Base-by-base conservation (phyloP, 2,888 invertebrate species). In the Elmis aenea region DNA sequence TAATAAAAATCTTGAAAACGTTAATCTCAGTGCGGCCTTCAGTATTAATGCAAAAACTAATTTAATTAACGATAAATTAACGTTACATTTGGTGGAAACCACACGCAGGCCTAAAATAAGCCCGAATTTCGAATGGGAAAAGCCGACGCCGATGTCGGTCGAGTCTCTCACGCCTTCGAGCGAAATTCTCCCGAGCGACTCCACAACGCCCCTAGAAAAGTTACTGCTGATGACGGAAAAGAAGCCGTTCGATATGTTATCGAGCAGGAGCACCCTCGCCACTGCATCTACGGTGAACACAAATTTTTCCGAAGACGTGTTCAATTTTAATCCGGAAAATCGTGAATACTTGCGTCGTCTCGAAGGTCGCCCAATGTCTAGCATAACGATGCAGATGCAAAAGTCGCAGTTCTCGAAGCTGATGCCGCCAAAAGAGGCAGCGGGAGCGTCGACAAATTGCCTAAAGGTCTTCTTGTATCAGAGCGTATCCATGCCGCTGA, bases 401-500 rank as follows among this genome's bases (percentile, higher is more conserved):
- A 8, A 69, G 71, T 48, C 66, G 68, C 9, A 32, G 13, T 46
- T 61, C 29, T 58, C 61, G 1, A 63, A 61, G 43, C 44, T 55
- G 4, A 55, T 64, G 1, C 49, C 56, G 1, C 21, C 33, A 11
- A 55, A 72, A 68, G 57, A 71, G 52, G 50, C 75, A 62, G 5
- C 69, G 64, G 50, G 52, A 45, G 15, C 61, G 2, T 57, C 57
- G 9, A 57, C 55, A 5, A 59, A 57, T 35, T 59, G 59, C 24
- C 45, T 64, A 18, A 57, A 58, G 18, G 45, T 60, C 15, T 61
- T 59, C 42, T 46, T 67, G 26, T 51, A 62, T 21, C 61, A 66
- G 36, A 63, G 65, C 32, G 75, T 87, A 2, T 70, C 78, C 56
- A 66, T 83, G 38, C 85, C 87, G 0, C 59, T 87, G 2, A 73